Conservation (phyloP, 2,888 invertebrate genomes). For the Agonum fuliginosum region DNA sequence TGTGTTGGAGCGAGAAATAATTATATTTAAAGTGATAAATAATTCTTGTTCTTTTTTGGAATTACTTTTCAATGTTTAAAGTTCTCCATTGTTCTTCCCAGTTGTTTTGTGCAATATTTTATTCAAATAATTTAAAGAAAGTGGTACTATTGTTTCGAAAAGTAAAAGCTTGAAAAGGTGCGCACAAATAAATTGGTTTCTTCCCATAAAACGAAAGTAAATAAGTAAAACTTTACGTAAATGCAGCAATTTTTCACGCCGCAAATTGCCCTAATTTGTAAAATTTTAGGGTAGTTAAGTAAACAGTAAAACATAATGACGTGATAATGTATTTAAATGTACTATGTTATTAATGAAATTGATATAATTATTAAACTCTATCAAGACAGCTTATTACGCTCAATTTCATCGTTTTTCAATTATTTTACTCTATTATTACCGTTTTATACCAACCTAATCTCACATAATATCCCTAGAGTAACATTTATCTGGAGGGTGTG, state of each 20-base stretch:
- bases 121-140: constrained; percentile 11
- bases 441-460: not conserved
- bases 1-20: too few relatives aligned
- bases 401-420: constrained; percentile 8
- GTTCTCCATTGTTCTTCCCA: not conserved
- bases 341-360: constrained; percentile 29
- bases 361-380: constrained; percentile 10
- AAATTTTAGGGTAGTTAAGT: too few relatives aligned
- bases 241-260: too few relatives aligned
- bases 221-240: not conserved
- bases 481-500: constrained; percentile 25
- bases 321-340: constrained; percentile 22
- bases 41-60: too few relatives aligned
- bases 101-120: not conserved
- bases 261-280: too few relatives aligned
- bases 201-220: constrained; percentile 9
- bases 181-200: not conserved
- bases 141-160: constrained; percentile 5
- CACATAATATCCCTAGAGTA: not conserved
- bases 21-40: too few relatives aligned
- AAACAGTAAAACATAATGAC: too few relatives aligned
- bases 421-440: constrained; percentile 1
- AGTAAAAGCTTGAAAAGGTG: constrained; percentile 8
- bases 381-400: not conserved
- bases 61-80: not conserved